These are phyloP conservation scores for Capitulum mitella DNA, from an alignment of 2,888 invertebrate species.

Conservation along the genomic window DNA sequence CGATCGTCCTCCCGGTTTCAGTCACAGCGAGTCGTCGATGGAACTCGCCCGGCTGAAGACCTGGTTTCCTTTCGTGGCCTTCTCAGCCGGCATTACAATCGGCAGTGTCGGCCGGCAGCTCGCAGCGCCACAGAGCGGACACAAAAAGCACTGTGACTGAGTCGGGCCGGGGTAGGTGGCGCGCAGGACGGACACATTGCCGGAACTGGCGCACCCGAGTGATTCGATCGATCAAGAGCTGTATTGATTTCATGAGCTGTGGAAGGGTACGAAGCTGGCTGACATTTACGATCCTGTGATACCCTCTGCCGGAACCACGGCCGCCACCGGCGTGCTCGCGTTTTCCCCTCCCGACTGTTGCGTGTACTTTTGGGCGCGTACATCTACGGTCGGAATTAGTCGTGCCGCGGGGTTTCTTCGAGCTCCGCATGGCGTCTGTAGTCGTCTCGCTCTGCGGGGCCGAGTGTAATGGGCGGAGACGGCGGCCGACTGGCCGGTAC, in stretches of 20 bases:
- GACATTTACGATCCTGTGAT: background rate
- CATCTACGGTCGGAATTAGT: too few species aligned
- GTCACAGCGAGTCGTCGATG: background rate
- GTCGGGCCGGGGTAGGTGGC: background rate
- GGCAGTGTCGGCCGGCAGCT: background rate
- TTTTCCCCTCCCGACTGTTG: too few species aligned
- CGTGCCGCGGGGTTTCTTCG: too few species aligned
- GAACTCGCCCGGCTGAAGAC: background rate
- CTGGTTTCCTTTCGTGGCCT: slow-evolving; percentile 11
- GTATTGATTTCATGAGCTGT: background rate
- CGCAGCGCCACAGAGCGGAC: background rate
- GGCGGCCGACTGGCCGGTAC: too few species aligned
- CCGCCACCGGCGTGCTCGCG: too few species aligned
- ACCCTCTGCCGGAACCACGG: too few species aligned
- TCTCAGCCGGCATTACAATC: slow-evolving; percentile 1
- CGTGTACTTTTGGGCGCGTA: too few species aligned
- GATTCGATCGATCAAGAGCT: background rate
- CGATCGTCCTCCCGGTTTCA: too few species aligned
- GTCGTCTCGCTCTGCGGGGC: too few species aligned
- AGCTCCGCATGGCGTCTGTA: too few species aligned
- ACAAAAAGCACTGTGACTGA: background rate
- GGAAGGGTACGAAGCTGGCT: too few species aligned
- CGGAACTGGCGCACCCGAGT: background rate
- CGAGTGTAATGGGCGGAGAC: too few species aligned
- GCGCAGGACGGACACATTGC: background rate